These are phyloP conservation scores for Tragopan temminckii DNA, from an alignment of 2,797 vertebrate genomes.

Conservation along the genomic window DNA sequence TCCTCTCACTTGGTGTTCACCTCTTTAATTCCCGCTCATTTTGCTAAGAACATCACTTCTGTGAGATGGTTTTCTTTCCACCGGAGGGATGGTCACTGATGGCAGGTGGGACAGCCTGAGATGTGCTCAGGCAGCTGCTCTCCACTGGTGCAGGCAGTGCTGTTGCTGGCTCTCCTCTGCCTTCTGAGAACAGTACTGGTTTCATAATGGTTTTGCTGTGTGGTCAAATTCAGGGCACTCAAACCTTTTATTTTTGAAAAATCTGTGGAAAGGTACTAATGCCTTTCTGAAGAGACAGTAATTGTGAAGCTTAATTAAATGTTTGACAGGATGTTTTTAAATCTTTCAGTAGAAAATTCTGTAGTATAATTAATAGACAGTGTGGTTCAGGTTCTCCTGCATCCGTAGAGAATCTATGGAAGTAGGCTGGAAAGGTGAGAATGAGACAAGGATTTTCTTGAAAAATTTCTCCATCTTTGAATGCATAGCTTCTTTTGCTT, in stretches of 20 bases:
- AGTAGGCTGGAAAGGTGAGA: background rate
- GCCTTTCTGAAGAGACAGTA: background rate
- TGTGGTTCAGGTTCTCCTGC: background rate
- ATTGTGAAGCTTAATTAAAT: background rate
- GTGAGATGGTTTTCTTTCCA: background rate
- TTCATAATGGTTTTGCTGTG: background rate
- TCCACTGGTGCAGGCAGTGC: accelerated
- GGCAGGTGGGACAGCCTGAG: background rate
- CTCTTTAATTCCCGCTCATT: background rate
- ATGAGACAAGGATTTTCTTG: background rate
- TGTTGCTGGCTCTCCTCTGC: background rate
- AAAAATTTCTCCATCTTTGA: background rate
- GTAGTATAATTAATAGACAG: background rate
- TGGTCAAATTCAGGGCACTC: background rate
- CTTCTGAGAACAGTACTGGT: background rate
- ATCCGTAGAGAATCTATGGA: background rate
- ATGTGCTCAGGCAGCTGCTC: too few relatives aligned
- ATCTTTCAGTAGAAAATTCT: background rate
- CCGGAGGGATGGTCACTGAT: background rate
- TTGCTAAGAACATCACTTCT: background rate
- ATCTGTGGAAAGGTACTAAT: background rate
- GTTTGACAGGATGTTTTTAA: conserved; percentile 20
- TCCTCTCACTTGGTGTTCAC: accelerated
- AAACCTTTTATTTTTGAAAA: background rate
- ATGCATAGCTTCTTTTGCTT: background rate